Conservation (phyloP, 2,888 invertebrate genomes). For the Drosophila longiperda region DNA sequence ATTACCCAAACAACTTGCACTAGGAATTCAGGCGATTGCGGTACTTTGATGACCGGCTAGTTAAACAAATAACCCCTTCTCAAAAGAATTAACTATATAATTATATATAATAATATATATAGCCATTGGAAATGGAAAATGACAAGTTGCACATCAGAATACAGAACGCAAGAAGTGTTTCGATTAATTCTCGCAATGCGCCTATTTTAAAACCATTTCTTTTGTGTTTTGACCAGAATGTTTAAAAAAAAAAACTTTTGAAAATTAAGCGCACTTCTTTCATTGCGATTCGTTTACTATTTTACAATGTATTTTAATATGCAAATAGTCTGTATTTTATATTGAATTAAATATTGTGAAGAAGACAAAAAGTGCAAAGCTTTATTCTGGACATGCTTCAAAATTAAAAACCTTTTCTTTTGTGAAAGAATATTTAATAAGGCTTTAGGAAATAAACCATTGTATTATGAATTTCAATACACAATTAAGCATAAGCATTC, state of each 20-base stretch:
- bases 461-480: background rate
- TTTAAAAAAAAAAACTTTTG: background rate
- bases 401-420: background rate
- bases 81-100: background rate
- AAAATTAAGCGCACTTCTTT: background rate
- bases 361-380: slow-evolving; percentile 24
- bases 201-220: background rate
- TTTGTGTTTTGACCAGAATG: background rate
- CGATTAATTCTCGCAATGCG: slow-evolving; percentile 30
- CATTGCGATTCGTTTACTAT: no score
- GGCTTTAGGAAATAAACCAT: background rate
- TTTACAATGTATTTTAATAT: no score
- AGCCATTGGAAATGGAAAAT: slow-evolving; percentile 7
- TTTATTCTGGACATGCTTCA: slow-evolving; percentile 28
- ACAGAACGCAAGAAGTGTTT: slow-evolving; percentile 22
- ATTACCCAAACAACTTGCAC: background rate
- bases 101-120: background rate
- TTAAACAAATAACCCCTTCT: background rate
- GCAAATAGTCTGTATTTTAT: no score
- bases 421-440: background rate
- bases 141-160: background rate
- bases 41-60: background rate
- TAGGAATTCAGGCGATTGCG: background rate
- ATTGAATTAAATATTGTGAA: background rate
- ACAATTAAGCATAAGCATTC: background rate